Evolutionary conservation across 2,888 invertebrate genomes (phyloP), one percentile per base, ranked within the genome.

Genomic region (Eumerus sabulonum): DNA sequence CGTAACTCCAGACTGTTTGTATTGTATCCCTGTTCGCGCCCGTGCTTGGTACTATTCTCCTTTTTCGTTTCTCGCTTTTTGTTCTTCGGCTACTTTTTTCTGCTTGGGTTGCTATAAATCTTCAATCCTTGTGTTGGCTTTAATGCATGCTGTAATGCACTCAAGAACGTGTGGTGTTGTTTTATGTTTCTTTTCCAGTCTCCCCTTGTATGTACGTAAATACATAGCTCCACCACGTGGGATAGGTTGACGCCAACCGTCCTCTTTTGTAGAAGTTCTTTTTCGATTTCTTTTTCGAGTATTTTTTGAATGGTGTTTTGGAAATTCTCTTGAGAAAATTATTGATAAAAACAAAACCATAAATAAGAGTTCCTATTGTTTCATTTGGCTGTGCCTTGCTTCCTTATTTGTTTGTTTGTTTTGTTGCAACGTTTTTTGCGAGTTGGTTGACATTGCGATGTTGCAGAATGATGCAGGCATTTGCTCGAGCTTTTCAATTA

Each of bases 61-160:
- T 27, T 27, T 27, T 27, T 27, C 27, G 2, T 14, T 51, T 35
- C 14, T 42, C 27, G 14, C 27, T 38, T 19, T 11, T 14, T 14
- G 9, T 3, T 47, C 35, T 54, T 9, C 17, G 42, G 19, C n/a
- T 9, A 13, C 42, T 17, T 53, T 73, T 63, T 12, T 53, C 60
- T 42, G 42, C 36, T 45, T 60, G 40, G 45, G 9, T 57, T 54
- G 57, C 59, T 35, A 64, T 76, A 59, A 40, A 70, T 70, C 53
- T 59, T 38, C 64, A 70, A 44, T 70, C 48, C 47, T 64, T 59
- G 57, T 38, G 42, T 70, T 71, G 47, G 45, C 74, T 63, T 70
- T 47, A 70, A 68, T 76, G 56, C 62, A 74, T 63, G 74, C 62
- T 42, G 59, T 64, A 64, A 70, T 76, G 64, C 76, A 76, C 64